Evolutionary conservation across 2,113 vertebrate genomes (phyloP).

Genomic region (human (Homo sapiens)): DNA sequence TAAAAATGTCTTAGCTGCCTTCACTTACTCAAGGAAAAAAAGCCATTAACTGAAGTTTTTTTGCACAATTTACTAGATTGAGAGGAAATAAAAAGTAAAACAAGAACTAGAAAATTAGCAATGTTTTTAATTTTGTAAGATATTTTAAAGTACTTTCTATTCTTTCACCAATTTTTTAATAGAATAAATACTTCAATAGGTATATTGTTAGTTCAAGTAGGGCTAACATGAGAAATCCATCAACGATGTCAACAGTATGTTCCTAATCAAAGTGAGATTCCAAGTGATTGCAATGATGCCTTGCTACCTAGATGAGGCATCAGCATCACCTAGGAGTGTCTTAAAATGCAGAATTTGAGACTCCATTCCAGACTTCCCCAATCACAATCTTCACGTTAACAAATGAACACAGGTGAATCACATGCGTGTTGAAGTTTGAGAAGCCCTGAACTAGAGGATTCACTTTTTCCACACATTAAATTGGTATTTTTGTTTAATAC

Average conservation of each 20-base stretch:
- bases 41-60: not conserved
- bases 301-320: too few relatives aligned
- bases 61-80: not conserved
- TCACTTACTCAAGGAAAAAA: not conserved
- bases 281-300: not conserved
- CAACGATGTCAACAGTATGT: fast-evolving
- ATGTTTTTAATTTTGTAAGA: not conserved
- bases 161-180: not conserved
- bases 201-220: not conserved
- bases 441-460: not conserved
- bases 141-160: not conserved
- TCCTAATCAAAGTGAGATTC: not conserved
- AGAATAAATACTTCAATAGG: not conserved
- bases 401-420: not conserved
- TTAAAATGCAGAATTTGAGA: not conserved
- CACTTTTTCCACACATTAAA: not conserved
- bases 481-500: not conserved
- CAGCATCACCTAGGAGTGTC: fast-evolving
- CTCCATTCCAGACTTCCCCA: not conserved
- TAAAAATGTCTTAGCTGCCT: conserved; percentile 4
- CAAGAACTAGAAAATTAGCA: not conserved
- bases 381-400: not conserved
- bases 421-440: not conserved
- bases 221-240: not conserved
- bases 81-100: not conserved